Evolutionary conservation across 2,113 vertebrate species (phyloP), one percentile per base, ranked within the genome.

Genomic region (Colius striatus): DNA sequence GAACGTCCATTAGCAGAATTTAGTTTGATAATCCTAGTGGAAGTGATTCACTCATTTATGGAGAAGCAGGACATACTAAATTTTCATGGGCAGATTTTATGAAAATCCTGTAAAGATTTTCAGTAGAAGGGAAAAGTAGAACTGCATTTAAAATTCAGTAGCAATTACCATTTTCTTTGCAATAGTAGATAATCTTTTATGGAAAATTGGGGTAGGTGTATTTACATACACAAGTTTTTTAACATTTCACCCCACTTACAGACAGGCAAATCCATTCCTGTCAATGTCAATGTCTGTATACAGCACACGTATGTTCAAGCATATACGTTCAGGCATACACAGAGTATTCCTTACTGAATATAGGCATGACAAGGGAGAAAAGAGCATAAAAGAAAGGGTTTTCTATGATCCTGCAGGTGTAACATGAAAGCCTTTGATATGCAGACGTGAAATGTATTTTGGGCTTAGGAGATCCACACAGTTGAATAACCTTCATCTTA

Each of bases 271-370:
- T 10, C 11, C 16, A 21, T 53, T 68, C 32, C 63, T 43, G 25
- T 62, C n/a, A 6, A 22, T 57, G 26, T 58, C n/a, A 73, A n/a
- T 38, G 11, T 10, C 9, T 38, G 7, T 48, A 41, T 30, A 34
- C 6, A 27, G 22, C 22, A 8, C 20, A 18, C 7, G 3, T 6
- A 5, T 19, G 32, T 22, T 11, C 7, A 18, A 41, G 13, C 38
- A 54, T 16, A 50, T 6, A 19, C 22, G 13, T 26, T 26, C 1
- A 0, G 20, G 30, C 32, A 13, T 14, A 38, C 2, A 2, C 6
- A 29, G 4, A 34, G 18, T 45, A 9, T 9, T 36, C 51, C 16
- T 45, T 48, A 4, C 11, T 41, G 29, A 45, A 29, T 3, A 9
- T 4, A 79, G 38, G 10, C 10, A 20, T 32, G 32, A 30, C 14